These are phyloP conservation scores for Ips nitidus DNA, from an alignment of 1,140 invertebrate species.

Conservation along the genomic window DNA sequence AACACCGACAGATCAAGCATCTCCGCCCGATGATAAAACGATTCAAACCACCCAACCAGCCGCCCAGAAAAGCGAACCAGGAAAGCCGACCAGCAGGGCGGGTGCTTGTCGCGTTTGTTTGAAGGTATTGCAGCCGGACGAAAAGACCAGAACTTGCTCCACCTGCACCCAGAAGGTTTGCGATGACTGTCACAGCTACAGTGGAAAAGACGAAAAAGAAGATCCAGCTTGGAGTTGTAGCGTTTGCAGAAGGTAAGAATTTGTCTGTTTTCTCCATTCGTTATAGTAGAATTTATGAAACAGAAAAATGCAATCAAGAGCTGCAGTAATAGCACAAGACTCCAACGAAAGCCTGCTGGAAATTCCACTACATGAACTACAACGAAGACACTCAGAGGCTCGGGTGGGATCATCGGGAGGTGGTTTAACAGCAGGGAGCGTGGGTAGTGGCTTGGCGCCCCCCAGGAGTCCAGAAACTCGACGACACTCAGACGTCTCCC, in stretches of 20 bases:
- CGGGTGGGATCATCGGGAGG: constrained; percentile 63
- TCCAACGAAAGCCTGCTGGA: constrained; percentile 79
- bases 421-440: constrained; percentile 45
- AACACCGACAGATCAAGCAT: constrained; percentile 33
- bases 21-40: constrained; percentile 41
- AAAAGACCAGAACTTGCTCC: constrained; percentile 79
- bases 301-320: constrained; percentile 73
- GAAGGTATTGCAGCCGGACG: constrained; percentile 82
- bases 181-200: constrained; percentile 89
- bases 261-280: neutral
- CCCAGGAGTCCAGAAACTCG: constrained; percentile 76
- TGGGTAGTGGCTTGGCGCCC: constrained; percentile 65
- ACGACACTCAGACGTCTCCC: constrained; percentile 80
- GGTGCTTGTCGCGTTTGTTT: constrained; percentile 83
- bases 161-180: constrained; percentile 87
- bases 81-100: constrained; percentile 68
- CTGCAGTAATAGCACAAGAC: constrained; percentile 65
- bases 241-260: constrained; percentile 47
- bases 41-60: constrained; percentile 51
- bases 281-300: neutral
- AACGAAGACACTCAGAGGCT: constrained; percentile 76
- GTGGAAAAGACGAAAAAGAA: constrained; percentile 76
- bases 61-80: constrained; percentile 61
- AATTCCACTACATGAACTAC: constrained; percentile 73
- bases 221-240: constrained; percentile 58